Base-by-base conservation (phyloP, 1,140 invertebrate species). In the Daktulosphaira vitifoliae region DNA sequence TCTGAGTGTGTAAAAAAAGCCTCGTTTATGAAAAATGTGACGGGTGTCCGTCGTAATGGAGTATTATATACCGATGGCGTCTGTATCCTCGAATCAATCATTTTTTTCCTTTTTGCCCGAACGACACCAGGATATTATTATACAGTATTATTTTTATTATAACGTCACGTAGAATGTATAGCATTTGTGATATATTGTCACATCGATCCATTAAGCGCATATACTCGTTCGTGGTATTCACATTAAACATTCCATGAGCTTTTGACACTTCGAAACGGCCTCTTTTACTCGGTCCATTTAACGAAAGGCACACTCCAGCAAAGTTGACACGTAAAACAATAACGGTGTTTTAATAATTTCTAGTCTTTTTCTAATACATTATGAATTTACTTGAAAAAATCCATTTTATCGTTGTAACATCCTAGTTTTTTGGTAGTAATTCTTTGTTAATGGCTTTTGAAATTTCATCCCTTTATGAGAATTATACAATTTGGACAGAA, bases 31-130 rank as follows among this genome's bases (percentile, higher is more conserved):
- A 46, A 59, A 59, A 59, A 59, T 59, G 54, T 59, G 54, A 59
- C 54, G 54, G 54, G 54, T 29, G 54, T 59, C 54, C 54, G 54
- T 59, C 39, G 54, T 59, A 59, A 59, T 59, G 54, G 54, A 59
- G 54, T 59, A 56, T 39, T 54, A 56, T 54, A 42, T 59, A 59
- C 39, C 22, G 39, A 26, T 29, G 39, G 54, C 53, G 37, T 56
- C 37, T 42, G 53, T 16, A 16, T 46, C 54, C 54, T 59, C 54
- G 25, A 59, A 59, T 59, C 54, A 59, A 59, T 59, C 54, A 59
- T 59, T 54, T 46, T 46, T 59, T 20, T 23, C 42, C 23, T 3
- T 13, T 15, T 39, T n/a, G 3, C 2, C n/a, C 6, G n/a, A 3
- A 13, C 8, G 3, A 4, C 15, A n/a, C 2, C 25, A 1, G 22